phyloP scores from a whole-genome alignment of 2,797 vertebrate species.

The Liasis olivaceus region DNA sequence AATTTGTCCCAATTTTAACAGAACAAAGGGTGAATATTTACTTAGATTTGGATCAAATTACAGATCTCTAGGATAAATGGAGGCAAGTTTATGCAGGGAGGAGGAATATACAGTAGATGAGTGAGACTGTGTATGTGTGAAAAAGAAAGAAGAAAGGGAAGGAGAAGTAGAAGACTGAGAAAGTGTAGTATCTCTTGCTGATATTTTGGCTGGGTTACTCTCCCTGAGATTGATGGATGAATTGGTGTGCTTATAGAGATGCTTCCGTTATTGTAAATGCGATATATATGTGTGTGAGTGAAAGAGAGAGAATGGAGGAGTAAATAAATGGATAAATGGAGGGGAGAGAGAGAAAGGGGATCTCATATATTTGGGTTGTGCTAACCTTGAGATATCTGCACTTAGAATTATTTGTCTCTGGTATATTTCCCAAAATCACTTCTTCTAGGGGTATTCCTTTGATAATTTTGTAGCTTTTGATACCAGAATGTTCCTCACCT shows the following conservation, averaged over 20 bases:
- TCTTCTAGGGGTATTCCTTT: no score
- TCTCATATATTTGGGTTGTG: no score
- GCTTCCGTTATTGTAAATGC: neutral
- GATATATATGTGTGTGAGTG: neutral
- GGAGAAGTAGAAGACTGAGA: neutral
- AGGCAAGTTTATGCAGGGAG: neutral
- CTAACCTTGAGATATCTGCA: no score
- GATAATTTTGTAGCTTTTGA: no score
- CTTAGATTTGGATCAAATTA: neutral
- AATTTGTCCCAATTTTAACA: neutral
- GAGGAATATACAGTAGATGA: neutral
- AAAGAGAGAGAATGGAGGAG: neutral
- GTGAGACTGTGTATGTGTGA: neutral
- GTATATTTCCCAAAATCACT: no score
- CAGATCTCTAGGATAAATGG: neutral
- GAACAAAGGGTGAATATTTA: neutral
- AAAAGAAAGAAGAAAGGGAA: neutral
- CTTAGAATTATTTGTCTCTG: no score
- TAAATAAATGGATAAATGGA: neutral
- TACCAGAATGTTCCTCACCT: no score
- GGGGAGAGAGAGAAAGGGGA: neutral
- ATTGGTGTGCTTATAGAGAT: neutral
- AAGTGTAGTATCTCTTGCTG: neutral
- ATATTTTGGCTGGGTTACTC: neutral
- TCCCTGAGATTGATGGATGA: neutral